These are phyloP conservation scores for Molothrus aeneus DNA, from an alignment of 2,797 vertebrate genomes.

Conservation along the genomic window DNA sequence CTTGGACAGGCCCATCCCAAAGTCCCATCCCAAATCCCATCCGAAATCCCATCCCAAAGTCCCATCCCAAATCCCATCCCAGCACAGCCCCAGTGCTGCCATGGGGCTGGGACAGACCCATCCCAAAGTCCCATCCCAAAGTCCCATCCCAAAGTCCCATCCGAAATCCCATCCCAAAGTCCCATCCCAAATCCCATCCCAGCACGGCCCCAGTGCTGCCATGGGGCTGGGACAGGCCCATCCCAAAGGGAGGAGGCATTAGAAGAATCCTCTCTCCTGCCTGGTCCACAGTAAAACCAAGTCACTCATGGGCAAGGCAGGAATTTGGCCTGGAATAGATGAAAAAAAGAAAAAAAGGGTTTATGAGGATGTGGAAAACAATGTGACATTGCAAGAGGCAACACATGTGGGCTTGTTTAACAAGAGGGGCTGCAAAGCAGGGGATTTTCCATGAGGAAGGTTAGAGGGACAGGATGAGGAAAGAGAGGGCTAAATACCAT, in stretches of 20 bases:
- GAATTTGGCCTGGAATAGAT: neutral
- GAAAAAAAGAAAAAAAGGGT: neutral
- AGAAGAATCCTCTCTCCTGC: neutral
- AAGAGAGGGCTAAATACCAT: neutral
- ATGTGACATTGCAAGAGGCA: neutral
- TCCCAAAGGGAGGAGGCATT: accelerated
- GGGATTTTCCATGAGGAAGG: neutral
- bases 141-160: neutral
- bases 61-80: neutral
- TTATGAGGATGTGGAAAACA: neutral
- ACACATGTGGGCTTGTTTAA: neutral
- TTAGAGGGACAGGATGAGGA: neutral
- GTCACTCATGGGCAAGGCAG: accelerated
- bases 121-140: neutral
- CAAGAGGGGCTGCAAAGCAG: neutral
- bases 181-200: neutral
- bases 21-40: neutral
- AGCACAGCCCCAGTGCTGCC: neutral
- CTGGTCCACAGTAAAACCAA: accelerated
- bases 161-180: no score
- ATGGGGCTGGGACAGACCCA: neutral
- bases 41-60: no score
- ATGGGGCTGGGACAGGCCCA: neutral
- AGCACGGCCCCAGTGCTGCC: neutral
- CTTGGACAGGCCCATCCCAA: neutral